A percentile compares a stretch with the other conserved stretches of the same genome.
phyloP scores from a whole-genome alignment of 2,113 vertebrate genomes.

The Sinocyclocheilus anophthalmus region DNA sequence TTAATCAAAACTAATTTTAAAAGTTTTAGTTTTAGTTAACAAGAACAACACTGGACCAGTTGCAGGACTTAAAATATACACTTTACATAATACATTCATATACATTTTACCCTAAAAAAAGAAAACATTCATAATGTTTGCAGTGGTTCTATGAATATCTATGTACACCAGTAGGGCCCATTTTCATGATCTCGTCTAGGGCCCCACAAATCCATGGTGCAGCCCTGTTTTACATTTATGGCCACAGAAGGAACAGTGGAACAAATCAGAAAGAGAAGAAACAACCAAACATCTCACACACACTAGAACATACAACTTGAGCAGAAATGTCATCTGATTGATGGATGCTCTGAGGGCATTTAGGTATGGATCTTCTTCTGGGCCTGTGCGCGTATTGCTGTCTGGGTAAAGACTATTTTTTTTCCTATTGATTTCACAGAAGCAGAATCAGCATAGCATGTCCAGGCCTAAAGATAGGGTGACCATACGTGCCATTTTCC shows the following conservation, averaged over 20 bases:
- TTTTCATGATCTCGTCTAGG: background rate
- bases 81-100: background rate
- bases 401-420: background rate
- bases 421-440: conserved; percentile 18
- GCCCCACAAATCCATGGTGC: background rate
- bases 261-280: background rate
- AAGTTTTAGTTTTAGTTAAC: no score
- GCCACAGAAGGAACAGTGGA: background rate
- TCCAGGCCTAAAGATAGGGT: background rate
- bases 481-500: no score
- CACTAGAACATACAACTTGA: background rate
- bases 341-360: background rate
- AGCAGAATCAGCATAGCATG: background rate
- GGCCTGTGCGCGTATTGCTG: background rate
- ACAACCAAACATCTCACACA: background rate
- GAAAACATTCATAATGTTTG: no score
- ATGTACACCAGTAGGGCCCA: background rate
- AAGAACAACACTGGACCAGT: no score
- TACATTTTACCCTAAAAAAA: background rate
- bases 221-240: background rate
- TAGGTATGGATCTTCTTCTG: conserved; percentile 10
- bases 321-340: background rate
- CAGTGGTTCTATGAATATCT: background rate
- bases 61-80: background rate
- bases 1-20: background rate